Evolutionary conservation across 2,113 vertebrate genomes (phyloP).

Genomic region (Upupa epops): DNA sequence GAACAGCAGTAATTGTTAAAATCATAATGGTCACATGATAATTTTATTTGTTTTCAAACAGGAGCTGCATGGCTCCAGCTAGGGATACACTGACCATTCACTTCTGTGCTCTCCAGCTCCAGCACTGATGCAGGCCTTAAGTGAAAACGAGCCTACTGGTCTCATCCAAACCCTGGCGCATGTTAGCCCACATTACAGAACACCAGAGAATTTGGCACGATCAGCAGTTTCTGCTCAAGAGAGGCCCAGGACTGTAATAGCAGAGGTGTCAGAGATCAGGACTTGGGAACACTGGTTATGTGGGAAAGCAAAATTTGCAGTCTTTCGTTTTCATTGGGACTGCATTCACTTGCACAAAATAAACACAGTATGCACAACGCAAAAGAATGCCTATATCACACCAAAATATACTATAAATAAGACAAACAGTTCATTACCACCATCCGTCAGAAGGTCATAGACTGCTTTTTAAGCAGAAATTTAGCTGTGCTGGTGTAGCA

Average conservation of each 20-base stretch:
- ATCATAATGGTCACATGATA: neutral
- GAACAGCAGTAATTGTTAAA: neutral
- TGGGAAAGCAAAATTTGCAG: constrained; percentile 30
- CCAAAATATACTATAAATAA: constrained; percentile 51
- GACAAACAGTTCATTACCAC: constrained; percentile 55
- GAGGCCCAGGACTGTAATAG: constrained; percentile 66
- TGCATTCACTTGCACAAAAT: constrained; percentile 32
- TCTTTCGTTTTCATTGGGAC: constrained; percentile 29
- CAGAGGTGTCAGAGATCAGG: constrained; percentile 69
- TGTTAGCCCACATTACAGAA: constrained; percentile 59
- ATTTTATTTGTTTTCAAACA: constrained; percentile 52
- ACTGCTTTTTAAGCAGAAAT: constrained; percentile 49
- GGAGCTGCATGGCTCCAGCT: constrained; percentile 26
- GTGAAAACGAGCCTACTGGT: constrained; percentile 59
- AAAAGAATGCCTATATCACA: constrained; percentile 35
- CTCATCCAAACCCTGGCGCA: constrained; percentile 45
- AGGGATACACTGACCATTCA: constrained; percentile 36
- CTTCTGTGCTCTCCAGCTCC: neutral
- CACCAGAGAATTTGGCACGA: constrained; percentile 68
- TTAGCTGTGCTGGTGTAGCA: neutral
- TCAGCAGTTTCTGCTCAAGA: constrained; percentile 68
- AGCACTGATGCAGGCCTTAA: neutral
- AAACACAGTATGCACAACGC: constrained; percentile 28
- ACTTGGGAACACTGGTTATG: neutral
- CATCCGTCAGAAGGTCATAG: constrained; percentile 44